Conservation (phyloP, 2,797 vertebrate species). For the Dallia pectoralis region DNA sequence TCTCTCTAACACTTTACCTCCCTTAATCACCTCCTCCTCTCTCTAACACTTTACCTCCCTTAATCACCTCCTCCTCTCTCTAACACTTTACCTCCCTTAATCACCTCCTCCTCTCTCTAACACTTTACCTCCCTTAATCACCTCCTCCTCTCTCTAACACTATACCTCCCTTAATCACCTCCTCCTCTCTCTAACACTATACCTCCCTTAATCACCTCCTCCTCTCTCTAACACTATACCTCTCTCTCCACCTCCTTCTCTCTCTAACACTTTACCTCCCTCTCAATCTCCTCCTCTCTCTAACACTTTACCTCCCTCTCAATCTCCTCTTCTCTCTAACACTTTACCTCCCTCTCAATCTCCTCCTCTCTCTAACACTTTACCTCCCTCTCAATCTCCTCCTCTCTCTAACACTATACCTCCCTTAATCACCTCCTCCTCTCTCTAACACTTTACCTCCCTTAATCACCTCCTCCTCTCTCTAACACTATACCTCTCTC, state of each 20-base stretch:
- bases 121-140: not conserved
- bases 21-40: too few species aligned
- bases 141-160: not conserved
- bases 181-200: constrained; percentile 25
- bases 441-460: constrained; percentile 34
- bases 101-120: not conserved
- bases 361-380: not conserved
- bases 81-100: not conserved
- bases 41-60: not conserved
- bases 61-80: too few species aligned
- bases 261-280: not conserved
- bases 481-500: constrained; percentile 3
- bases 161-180: constrained; percentile 33
- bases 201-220: constrained; percentile 2
- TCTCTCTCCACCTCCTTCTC: too few species aligned
- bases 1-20: not conserved
- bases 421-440: constrained; percentile 25
- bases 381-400: not conserved
- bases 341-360: not conserved
- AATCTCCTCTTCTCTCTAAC: not conserved
- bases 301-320: not conserved
- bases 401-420: not conserved
- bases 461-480: not conserved
- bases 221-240: constrained; percentile 4
- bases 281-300: too few species aligned